Evolutionary conservation across 1,140 invertebrate species (phyloP).

Genomic region (Megalonaias nervosa): DNA sequence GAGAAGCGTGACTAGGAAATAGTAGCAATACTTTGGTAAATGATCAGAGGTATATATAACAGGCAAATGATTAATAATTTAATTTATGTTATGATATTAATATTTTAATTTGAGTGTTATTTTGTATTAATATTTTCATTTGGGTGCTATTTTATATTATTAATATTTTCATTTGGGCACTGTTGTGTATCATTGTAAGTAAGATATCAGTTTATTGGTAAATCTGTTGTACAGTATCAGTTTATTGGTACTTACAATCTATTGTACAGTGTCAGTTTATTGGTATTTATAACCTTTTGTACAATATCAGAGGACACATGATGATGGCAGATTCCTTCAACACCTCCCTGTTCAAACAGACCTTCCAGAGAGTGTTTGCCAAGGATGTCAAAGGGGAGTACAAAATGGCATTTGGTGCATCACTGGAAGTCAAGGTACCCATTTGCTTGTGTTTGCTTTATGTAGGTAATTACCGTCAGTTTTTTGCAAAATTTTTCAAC

Average conservation of each 20-base stretch:
- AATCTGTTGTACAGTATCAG: slow-evolving; percentile 73
- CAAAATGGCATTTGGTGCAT: slow-evolving; percentile 99
- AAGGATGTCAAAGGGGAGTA: slow-evolving; percentile 93
- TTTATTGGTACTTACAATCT: neutral
- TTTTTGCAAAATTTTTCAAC: neutral
- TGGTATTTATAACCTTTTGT: slow-evolving; percentile 2
- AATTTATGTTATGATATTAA: too few relatives aligned
- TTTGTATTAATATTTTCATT: too few relatives aligned
- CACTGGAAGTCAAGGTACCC: slow-evolving; percentile 90
- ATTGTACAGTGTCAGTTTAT: slow-evolving; percentile 73
- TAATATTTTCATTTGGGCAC: too few relatives aligned
- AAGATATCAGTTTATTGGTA: neutral
- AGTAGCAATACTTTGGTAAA: too few relatives aligned
- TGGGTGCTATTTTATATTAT: too few relatives aligned
- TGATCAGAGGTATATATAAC: too few relatives aligned
- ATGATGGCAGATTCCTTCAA: slow-evolving; percentile 99
- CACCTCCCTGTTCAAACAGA: slow-evolving; percentile 98
- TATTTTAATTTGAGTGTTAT: too few relatives aligned
- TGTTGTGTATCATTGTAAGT: too few relatives aligned
- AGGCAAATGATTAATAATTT: too few relatives aligned
- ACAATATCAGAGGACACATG: slow-evolving; percentile 90
- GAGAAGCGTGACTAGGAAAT: too few relatives aligned
- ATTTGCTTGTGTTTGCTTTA: neutral
- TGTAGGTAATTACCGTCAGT: neutral
- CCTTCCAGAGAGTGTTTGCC: slow-evolving; percentile 97